phyloP scores from a whole-genome alignment of 2,797 vertebrate species.

The Chromis chromis region DNA sequence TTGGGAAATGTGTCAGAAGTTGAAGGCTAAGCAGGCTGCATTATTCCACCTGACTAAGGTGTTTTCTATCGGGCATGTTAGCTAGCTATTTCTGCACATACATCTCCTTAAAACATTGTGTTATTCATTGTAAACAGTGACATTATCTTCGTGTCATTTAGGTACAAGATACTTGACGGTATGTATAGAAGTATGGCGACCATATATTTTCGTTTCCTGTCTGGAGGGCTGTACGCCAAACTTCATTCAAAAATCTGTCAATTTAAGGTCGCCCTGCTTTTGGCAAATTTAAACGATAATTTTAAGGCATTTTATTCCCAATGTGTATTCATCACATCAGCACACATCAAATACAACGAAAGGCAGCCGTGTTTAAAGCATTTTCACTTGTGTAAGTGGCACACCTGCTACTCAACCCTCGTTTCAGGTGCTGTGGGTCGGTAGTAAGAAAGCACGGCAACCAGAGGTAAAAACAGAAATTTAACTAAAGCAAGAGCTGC shows the following conservation, averaged over 20 bases:
- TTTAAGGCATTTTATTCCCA: neutral
- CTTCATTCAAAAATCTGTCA: constrained; percentile 2
- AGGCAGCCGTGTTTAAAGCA: neutral
- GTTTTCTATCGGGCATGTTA: neutral
- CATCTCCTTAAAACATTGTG: neutral
- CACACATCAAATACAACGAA: neutral
- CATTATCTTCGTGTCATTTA: neutral
- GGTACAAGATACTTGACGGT: neutral
- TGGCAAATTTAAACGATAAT: neutral
- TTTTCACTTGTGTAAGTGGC: neutral
- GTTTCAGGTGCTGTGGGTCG: too few relatives aligned
- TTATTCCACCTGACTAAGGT: neutral
- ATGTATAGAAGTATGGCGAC: neutral
- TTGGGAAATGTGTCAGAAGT: neutral
- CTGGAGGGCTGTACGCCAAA: neutral
- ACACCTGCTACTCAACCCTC: neutral
- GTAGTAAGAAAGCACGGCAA: neutral
- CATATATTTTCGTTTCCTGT: constrained; percentile 23
- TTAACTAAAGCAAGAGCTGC: neutral
- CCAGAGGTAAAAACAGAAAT: neutral
- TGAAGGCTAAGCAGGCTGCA: neutral
- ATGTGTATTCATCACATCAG: neutral
- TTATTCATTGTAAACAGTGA: neutral
- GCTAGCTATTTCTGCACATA: neutral
- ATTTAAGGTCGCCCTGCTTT: neutral